Conservation (phyloP, 2,113 vertebrate genomes). For the Glaucomys volans region DNA sequence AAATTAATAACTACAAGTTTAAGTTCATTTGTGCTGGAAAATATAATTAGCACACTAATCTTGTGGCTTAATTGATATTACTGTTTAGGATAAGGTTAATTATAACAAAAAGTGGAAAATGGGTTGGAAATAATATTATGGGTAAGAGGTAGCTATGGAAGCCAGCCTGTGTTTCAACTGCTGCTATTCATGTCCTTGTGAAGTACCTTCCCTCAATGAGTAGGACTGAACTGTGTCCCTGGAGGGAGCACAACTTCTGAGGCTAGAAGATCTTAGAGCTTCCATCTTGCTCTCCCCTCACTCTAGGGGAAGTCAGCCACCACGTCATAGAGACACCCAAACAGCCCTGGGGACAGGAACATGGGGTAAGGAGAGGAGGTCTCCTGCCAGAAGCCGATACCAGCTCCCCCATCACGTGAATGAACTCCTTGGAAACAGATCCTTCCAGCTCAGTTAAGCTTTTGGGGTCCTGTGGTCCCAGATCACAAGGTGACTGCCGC, state of each 20-base stretch:
- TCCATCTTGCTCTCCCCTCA: neutral
- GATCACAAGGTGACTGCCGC: too few relatives aligned
- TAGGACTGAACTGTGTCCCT: neutral
- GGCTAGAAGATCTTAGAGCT: neutral
- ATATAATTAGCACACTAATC: neutral
- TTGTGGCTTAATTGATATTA: neutral
- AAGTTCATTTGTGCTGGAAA: neutral
- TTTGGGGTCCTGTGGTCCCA: neutral
- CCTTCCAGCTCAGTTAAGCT: neutral
- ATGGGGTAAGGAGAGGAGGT: neutral
- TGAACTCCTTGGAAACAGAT: neutral
- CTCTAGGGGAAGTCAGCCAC: neutral
- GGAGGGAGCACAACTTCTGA: neutral
- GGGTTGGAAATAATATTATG: neutral
- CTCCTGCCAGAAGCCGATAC: neutral
- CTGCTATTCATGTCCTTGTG: neutral
- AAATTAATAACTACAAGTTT: constrained; percentile 22
- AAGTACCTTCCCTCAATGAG: neutral
- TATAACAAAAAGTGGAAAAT: neutral
- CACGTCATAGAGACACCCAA: neutral
- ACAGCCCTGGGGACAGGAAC: neutral
- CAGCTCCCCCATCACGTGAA: accelerated
- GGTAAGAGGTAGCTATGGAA: neutral
- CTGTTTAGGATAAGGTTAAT: neutral
- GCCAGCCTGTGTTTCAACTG: neutral